Evolutionary conservation across 2,113 vertebrate species (phyloP).

Genomic region (Mugil cephalus): DNA sequence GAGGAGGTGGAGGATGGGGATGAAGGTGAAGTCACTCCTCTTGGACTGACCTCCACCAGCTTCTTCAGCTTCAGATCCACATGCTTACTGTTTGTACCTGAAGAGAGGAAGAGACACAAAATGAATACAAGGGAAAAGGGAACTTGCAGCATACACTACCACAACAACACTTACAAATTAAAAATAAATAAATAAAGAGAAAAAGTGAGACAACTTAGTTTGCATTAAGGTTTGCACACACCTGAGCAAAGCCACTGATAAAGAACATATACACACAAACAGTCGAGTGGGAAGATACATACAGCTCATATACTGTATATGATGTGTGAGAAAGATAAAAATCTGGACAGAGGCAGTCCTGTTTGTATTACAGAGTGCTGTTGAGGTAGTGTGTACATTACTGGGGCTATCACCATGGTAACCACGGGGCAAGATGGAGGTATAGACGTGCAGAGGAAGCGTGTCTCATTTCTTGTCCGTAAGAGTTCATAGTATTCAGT

Average conservation of each 20-base stretch:
- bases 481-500: background rate
- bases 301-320: background rate
- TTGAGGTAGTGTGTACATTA: slow-evolving; percentile 6
- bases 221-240: slow-evolving; percentile 21
- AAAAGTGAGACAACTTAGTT: slow-evolving; percentile 4
- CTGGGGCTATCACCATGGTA: slow-evolving; percentile 39
- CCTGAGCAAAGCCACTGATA: slow-evolving; percentile 30
- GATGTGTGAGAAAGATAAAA: slow-evolving; percentile 10
- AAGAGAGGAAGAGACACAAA: slow-evolving; percentile 16
- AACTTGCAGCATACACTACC: background rate
- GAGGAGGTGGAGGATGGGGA: slow-evolving; percentile 72
- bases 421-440: slow-evolving; percentile 24
- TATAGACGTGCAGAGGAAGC: background rate
- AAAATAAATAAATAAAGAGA: background rate
- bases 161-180: background rate
- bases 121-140: background rate
- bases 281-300: slow-evolving; percentile 5
- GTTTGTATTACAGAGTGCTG: slow-evolving; percentile 35
- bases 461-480: background rate
- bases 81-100: slow-evolving; percentile 91
- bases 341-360: slow-evolving; percentile 36
- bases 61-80: slow-evolving; percentile 94
- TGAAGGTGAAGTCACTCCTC: slow-evolving; percentile 85
- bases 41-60: slow-evolving; percentile 88
- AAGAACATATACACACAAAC: slow-evolving; percentile 22